Evolutionary conservation across 2,113 vertebrate species (phyloP).

Genomic region (Hemichromis elongatus): DNA sequence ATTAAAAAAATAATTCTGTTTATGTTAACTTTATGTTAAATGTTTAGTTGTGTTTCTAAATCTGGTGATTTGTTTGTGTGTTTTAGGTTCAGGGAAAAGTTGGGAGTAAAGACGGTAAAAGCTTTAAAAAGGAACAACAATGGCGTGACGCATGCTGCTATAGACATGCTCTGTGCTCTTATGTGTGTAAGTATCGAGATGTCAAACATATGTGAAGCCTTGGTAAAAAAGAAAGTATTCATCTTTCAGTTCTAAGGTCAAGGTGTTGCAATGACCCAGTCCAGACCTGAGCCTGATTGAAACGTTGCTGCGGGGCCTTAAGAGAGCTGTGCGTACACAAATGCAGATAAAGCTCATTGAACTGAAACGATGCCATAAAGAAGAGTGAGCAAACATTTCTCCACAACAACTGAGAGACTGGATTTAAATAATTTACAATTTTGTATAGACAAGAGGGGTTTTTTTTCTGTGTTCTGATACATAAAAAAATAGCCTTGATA

Average conservation of each 20-base stretch:
- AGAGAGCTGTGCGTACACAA: not conserved
- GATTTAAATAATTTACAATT: not conserved
- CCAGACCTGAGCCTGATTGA: not conserved
- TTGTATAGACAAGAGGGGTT: not conserved
- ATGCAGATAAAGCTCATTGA: not conserved
- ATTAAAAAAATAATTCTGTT: not conserved
- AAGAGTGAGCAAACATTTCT: not conserved
- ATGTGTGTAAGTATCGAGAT: conserved; percentile 90
- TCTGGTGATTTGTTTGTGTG: conserved; percentile 7
- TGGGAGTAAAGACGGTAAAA: conserved; percentile 97
- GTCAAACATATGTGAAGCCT: not conserved
- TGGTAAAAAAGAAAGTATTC: not conserved
- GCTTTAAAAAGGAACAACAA: conserved; percentile 95
- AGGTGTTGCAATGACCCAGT: not conserved
- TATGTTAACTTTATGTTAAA: not conserved
- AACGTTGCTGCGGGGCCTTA: not conserved
- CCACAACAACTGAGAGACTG: not conserved
- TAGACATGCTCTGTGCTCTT: conserved; percentile 98
- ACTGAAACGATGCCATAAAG: not conserved
- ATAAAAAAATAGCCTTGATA: not conserved
- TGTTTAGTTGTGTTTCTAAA: not conserved
- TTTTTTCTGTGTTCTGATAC: not conserved
- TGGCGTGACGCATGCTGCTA: conserved; percentile 91
- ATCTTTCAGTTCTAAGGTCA: not conserved
- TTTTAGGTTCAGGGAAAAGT: conserved; percentile 89